phyloP scores from a whole-genome alignment of 2,888 invertebrate species.

The Drosophila nigricruria region DNA sequence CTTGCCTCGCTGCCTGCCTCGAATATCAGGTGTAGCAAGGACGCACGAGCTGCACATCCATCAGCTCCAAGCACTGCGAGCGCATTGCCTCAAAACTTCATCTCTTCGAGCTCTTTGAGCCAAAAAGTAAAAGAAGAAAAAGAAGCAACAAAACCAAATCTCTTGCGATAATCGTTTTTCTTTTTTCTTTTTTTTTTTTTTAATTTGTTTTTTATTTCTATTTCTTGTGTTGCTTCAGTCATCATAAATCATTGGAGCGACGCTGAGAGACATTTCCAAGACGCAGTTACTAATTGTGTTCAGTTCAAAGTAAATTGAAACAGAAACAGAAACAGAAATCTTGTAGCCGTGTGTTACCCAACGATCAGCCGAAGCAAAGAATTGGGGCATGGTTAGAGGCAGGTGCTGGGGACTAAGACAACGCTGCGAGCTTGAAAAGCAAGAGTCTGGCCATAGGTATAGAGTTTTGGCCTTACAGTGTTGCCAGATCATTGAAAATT shows the following conservation, averaged over 20 bases:
- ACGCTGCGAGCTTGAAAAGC: conserved; percentile 1
- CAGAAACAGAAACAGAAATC: conserved; percentile 1
- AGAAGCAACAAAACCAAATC: background rate
- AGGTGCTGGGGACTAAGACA: background rate
- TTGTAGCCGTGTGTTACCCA: background rate
- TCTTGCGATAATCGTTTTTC: conserved; percentile 54
- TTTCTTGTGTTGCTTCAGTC: conserved; percentile 14
- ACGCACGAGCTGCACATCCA: conserved; percentile 18
- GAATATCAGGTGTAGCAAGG: conserved; percentile 27
- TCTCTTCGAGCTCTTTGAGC: conserved; percentile 6
- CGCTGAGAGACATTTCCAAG: conserved; percentile 16
- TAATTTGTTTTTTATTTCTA: conserved; percentile 23
- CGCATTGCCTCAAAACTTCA: conserved; percentile 16
- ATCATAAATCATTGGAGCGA: conserved; percentile 14
- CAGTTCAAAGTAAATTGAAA: conserved; percentile 13
- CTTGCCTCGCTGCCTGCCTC: conserved; percentile 1
- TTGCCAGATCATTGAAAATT: background rate
- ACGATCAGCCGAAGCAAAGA: conserved; percentile 6
- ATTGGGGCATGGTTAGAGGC: conserved; percentile 24
- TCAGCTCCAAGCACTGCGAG: conserved; percentile 1
- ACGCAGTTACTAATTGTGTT: conserved; percentile 20
- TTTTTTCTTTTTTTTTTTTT: conserved; percentile 15
- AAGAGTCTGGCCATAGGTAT: background rate
- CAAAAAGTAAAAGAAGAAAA: background rate
- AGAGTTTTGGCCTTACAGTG: background rate